Conservation (phyloP, 2,113 vertebrate species). For the Gymnorhina tibicen region DNA sequence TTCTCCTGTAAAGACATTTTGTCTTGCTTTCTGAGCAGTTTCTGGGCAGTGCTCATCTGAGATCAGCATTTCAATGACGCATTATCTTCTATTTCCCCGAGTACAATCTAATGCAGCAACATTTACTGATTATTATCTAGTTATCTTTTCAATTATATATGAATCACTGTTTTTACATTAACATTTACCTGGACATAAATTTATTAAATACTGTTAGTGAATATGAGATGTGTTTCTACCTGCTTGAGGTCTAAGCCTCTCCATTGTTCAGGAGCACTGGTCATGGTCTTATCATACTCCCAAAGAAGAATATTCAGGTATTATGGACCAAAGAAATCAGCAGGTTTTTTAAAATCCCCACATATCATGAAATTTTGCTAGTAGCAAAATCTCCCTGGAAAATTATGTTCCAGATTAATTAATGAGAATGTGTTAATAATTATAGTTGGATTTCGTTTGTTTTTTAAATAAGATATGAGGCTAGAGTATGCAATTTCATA, state of each 20-base stretch:
- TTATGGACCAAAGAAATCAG: neutral
- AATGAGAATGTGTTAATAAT: neutral
- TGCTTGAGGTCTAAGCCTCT: neutral
- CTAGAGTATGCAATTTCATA: neutral
- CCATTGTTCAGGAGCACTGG: accelerated
- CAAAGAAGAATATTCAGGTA: neutral
- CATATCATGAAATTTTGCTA: accelerated
- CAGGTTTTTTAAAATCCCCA: accelerated
- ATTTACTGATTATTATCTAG: neutral
- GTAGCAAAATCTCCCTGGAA: neutral
- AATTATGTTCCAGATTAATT: neutral
- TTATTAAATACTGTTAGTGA: neutral
- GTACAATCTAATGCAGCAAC: neutral
- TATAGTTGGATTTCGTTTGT: neutral
- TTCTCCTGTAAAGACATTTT: neutral
- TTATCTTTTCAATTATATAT: neutral
- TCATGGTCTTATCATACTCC: neutral
- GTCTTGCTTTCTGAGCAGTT: neutral
- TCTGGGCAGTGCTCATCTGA: neutral
- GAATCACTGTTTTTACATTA: neutral
- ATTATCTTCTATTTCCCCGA: neutral
- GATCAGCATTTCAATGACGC: neutral
- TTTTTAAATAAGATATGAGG: neutral
- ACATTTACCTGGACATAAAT: neutral
- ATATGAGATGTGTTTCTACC: neutral